A percentile compares a stretch with the other conserved stretches of the same genome.
phyloP scores from a whole-genome alignment of 2,888 invertebrate genomes.

The Pseudococcus viburni region DNA sequence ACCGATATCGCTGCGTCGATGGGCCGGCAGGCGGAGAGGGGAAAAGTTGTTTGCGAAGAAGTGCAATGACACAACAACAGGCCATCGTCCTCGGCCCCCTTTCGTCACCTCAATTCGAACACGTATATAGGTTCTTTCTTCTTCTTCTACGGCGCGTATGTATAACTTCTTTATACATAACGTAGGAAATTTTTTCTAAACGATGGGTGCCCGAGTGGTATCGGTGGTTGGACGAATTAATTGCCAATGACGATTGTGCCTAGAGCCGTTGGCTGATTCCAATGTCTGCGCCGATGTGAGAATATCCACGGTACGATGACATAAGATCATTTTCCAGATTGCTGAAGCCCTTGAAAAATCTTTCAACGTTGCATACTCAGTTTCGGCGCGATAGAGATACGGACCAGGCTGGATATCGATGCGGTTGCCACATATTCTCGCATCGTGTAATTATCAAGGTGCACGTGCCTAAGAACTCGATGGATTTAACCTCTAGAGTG shows the following conservation, averaged over 20 bases:
- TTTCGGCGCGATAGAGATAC: background rate
- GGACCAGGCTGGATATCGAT: slow-evolving; percentile 18
- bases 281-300: background rate
- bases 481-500: background rate
- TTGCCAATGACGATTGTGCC: background rate
- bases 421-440: slow-evolving; percentile 3
- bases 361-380: background rate
- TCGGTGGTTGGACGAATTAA: background rate
- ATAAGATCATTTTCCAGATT: slow-evolving; percentile 34
- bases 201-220: background rate
- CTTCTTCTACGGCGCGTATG: background rate
- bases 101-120: slow-evolving; percentile 61
- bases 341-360: slow-evolving; percentile 34
- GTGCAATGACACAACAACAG: slow-evolving; percentile 66
- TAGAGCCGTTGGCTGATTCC: slow-evolving; percentile 8
- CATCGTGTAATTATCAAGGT: background rate
- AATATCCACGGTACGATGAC: slow-evolving; percentile 10
- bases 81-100: slow-evolving; percentile 67
- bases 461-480: background rate
- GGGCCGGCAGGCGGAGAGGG: background rate
- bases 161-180: background rate
- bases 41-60: slow-evolving; percentile 66
- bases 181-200: background rate
- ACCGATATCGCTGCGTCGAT: background rate
- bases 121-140: slow-evolving; percentile 56